These are phyloP conservation scores for Serranochromis macrocephalus DNA, from an alignment of 2,113 vertebrate species.

Conservation along the genomic window DNA sequence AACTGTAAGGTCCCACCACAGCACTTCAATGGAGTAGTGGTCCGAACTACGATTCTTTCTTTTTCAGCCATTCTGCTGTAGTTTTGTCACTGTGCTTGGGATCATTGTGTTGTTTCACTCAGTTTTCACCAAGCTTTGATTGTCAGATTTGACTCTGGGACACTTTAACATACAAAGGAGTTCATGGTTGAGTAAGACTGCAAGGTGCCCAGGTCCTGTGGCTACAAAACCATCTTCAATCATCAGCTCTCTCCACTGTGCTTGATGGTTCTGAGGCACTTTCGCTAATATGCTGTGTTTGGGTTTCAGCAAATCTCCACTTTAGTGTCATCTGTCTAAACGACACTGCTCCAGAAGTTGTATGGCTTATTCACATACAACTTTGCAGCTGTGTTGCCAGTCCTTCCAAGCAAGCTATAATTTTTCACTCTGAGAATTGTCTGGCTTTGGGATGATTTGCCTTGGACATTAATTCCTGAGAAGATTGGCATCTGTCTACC, in stretches of 20 bases:
- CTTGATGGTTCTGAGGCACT: background rate
- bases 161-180: background rate
- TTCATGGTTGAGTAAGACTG: background rate
- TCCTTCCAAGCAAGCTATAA: background rate
- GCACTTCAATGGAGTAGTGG: background rate
- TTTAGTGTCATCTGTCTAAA: background rate
- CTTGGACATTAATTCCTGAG: background rate
- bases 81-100: background rate
- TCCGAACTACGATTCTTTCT: accelerated
- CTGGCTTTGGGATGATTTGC: background rate
- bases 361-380: background rate
- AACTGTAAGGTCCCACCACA: background rate
- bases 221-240: background rate
- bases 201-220: background rate
- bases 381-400: background rate
- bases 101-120: background rate
- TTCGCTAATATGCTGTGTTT: background rate
- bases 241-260: background rate
- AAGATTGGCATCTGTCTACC: background rate
- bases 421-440: background rate
- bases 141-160: background rate
- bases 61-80: background rate
- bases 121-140: background rate
- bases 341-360: accelerated
- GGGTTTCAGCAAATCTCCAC: background rate